Evolutionary conservation across 2,113 vertebrate species (phyloP).

Genomic region (Erythrolamprus reginae): DNA sequence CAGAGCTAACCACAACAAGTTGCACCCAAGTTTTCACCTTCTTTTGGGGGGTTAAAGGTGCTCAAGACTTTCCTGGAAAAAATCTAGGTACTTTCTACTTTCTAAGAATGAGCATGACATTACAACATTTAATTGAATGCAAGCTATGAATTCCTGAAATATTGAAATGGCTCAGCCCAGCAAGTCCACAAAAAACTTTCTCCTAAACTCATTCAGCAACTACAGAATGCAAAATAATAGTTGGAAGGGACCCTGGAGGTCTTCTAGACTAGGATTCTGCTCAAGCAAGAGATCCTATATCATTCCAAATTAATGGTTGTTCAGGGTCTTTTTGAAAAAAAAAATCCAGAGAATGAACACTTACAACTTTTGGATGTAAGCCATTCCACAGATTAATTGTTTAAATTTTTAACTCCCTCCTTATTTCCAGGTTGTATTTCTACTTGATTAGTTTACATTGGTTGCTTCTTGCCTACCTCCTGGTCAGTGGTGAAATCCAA

Average conservation of each 20-base stretch:
- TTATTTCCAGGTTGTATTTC: neutral
- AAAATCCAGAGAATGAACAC: neutral
- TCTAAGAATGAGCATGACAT: neutral
- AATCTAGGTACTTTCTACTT: neutral
- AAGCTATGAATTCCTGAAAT: neutral
- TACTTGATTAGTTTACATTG: neutral
- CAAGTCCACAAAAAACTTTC: neutral
- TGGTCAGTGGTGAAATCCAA: no score
- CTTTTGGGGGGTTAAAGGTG: no score
- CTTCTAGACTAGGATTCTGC: neutral
- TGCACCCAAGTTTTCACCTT: no score
- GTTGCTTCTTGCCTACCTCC: neutral
- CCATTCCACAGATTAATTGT: no score
- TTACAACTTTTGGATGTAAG: no score
- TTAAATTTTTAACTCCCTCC: neutral
- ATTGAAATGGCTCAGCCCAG: neutral
- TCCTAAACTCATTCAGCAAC: neutral
- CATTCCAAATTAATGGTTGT: neutral
- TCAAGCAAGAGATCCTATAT: neutral
- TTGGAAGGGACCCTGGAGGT: neutral
- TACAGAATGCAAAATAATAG: neutral
- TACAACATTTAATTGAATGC: neutral
- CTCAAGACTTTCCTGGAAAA: neutral
- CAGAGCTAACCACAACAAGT: no score
- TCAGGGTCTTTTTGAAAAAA: neutral